Conservation (phyloP, 1,140 invertebrate genomes). For the Condylostylus longicornis region DNA sequence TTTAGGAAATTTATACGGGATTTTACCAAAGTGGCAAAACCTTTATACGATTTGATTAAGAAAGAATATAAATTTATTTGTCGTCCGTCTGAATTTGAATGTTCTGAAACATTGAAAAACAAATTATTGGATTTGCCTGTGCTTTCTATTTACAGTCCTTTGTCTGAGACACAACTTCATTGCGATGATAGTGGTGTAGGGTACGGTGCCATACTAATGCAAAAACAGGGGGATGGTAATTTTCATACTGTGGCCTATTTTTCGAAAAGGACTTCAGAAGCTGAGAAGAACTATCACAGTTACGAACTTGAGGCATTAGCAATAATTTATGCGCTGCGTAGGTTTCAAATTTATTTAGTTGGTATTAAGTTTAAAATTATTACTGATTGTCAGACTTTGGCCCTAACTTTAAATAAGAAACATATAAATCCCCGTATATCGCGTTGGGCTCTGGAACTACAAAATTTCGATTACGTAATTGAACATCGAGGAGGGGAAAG, state of each 20-base stretch:
- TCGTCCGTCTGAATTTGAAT: not conserved
- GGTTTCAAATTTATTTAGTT: constrained; percentile 35
- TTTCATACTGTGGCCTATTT: constrained; percentile 30
- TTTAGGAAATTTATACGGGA: constrained; percentile 20
- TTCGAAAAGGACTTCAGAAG: constrained; percentile 18
- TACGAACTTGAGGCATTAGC: constrained; percentile 37
- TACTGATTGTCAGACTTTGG: constrained; percentile 28
- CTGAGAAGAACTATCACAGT: constrained; percentile 32
- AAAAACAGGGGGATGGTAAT: constrained; percentile 14
- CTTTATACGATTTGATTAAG: constrained; percentile 18
- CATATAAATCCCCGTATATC: constrained; percentile 25
- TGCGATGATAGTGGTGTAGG: constrained; percentile 13
- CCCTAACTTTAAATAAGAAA: constrained; percentile 28
- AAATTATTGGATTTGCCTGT: constrained; percentile 15
- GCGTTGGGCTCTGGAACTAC: constrained; percentile 19
- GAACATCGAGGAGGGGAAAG: constrained; percentile 12
- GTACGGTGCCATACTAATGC: constrained; percentile 20
- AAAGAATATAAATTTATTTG: constrained; percentile 10
- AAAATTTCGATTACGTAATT: constrained; percentile 8
- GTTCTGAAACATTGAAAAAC: constrained; percentile 6
- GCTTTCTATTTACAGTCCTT: constrained; percentile 22
- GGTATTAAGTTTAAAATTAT: constrained; percentile 33
- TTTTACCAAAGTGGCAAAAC: constrained; percentile 19
- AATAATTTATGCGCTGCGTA: constrained; percentile 34
- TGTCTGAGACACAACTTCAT: constrained; percentile 20